phyloP scores from a whole-genome alignment of 2,797 vertebrate species.

The Sphenodon punctatus region DNA sequence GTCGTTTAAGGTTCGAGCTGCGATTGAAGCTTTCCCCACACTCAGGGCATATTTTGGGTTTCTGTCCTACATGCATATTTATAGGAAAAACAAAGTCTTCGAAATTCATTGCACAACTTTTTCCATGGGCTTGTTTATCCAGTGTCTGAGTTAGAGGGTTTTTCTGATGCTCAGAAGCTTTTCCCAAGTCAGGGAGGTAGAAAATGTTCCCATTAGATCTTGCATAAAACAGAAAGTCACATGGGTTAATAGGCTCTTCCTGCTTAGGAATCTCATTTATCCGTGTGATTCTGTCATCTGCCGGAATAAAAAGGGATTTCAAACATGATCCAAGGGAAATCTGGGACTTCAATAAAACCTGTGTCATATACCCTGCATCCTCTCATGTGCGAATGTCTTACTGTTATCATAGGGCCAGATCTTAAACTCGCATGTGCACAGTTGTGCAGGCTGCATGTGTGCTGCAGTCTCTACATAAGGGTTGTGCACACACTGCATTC shows the following conservation, averaged over 20 bases:
- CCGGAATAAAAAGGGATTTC: no score
- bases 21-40: slow-evolving; percentile 31
- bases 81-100: neutral
- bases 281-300: no score
- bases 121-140: neutral
- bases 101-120: neutral
- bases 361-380: no score
- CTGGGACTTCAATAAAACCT: no score
- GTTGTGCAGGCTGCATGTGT: no score
- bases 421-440: no score
- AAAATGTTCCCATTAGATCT: neutral
- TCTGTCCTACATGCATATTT: slow-evolving; percentile 16
- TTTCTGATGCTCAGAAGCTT: neutral
- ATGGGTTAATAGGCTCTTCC: no score
- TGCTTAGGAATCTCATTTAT: no score
- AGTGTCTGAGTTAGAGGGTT: neutral
- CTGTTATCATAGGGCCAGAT: no score
- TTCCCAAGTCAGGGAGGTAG: neutral
- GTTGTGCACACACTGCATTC: neutral
- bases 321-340: no score
- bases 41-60: slow-evolving; percentile 24
- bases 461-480: no score
- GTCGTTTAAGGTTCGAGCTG: slow-evolving; percentile 8
- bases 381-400: no score
- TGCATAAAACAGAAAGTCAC: neutral